Evolutionary conservation across 1,140 invertebrate genomes (phyloP), one percentile per base, ranked within the genome.

Genomic region (Gonatopus flavifemur): DNA sequence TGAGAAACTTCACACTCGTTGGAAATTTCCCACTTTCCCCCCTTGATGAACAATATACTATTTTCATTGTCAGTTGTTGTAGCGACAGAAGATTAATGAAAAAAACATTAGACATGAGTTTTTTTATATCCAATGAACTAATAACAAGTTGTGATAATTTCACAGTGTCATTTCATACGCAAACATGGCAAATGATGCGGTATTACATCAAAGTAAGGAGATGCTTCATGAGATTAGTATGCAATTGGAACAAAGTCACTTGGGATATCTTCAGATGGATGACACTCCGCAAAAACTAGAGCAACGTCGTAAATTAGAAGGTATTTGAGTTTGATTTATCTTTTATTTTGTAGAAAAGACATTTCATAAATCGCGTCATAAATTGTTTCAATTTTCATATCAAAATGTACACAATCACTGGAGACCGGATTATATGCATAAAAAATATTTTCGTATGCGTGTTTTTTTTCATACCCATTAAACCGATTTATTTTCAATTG

Each of bases 191-290:
- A 80, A 81, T 63, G 74, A 77, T 53, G 64, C 74, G 46, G 64
- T 80, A 44, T 55, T 59, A 16, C n/a, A n/a, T n/a, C 56, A 62
- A 49, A 44, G 58, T 9, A 79, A 80, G 55, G 82, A 84, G 44
- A 77, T 78, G 58, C 69, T 84, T 52, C 78, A 80, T 30, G 83
- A 85, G 52, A 74, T 90, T 54, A 88, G 84, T 80, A 72, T 81
- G 43, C 82, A 85, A 64, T 85, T 90, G 55, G 81, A 89, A 57
- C 79, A 84, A 51, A 79, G 83, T 44, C 87, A 90, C 77, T 82
- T 88, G 72, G 83, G 78, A 48, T 90, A 86, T 74, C 73, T 91
- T 35, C 84, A 90, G 63, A 85, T 83, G n/a, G 88, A 90, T 57
- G 88, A 90, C 51, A 88, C 84, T 67, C 83, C 84, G 6, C 79